Base-by-base conservation (phyloP, 2,113 vertebrate species). In the Callopanchax toddi region DNA sequence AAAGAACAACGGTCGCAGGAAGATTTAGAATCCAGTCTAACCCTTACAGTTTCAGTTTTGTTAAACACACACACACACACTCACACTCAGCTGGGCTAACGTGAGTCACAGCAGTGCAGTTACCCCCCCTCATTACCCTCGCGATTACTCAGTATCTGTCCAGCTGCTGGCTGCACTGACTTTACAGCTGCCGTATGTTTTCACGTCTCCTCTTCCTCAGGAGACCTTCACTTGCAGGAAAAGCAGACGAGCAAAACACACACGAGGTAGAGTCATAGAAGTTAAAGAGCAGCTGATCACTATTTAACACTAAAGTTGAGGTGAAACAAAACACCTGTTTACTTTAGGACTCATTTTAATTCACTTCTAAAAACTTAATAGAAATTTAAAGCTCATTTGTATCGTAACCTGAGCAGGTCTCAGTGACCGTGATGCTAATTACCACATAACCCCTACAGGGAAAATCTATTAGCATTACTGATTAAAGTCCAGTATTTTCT, bases 111-210 rank as follows among this genome's bases (percentile, higher is more conserved):
- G 67, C 69, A n/a, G 61, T 11, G 29, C 58, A 40, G 51, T 74
- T 82, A 63, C 58, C 78, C 79, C 60, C 65, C 43, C n/a, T n/a
- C 37, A 66, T 61, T 71, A 79, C 66, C 71, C 65, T 65, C 37
- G 75, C 16, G 43, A 89, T 89, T 86, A 86, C 77, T 86, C 70
- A 83, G 79, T 79, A 83, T 74, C 83, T 76, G 74, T 53, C 67
- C 78, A 84, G 81, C 79, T 69, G 76, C 74, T 65, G 72, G 51
- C 61, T 83, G 59, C 59, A 42, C 26, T 61, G 70, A 64, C 72
- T 63, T 71, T 56, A 73, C 66, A 80, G 72, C 32, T 21, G 3
- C 61, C 37, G 17, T 54, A 62, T 79, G 32, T 59, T 73, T 71
- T 58, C 53, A 67, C 42, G 56, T 61, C 49, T 75, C 37, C 56